Percentiles rank a stretch among this genome's conserved stretches.
These are phyloP conservation scores for Conger conger DNA, from an alignment of 2,113 vertebrate species.

Conservation along the genomic window DNA sequence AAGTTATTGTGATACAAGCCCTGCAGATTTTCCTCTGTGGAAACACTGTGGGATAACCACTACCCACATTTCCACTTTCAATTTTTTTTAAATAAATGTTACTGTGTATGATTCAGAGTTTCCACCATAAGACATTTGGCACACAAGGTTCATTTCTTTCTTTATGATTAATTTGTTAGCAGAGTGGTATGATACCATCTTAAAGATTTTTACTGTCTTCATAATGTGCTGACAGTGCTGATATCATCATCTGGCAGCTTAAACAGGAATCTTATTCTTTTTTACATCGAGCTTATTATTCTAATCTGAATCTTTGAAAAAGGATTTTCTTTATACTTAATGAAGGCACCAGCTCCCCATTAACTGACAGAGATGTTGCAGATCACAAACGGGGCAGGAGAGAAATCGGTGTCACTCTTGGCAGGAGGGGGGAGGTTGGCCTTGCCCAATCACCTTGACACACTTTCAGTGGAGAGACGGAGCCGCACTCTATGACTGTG, in stretches of 20 bases:
- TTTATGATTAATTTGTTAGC: constrained; percentile 48
- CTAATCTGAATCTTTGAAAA: background rate
- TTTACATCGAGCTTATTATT: background rate
- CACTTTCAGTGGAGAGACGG: background rate
- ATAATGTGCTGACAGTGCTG: constrained; percentile 8
- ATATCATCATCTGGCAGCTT: constrained; percentile 15
- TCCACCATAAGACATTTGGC: constrained; percentile 58
- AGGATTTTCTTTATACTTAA: background rate
- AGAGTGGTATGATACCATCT: constrained; percentile 29
- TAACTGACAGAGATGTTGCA: background rate
- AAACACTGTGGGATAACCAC: constrained; percentile 64
- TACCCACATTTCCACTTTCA: constrained; percentile 63
- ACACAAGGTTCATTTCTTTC: constrained; percentile 31
- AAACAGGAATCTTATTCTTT: background rate
- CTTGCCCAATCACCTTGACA: background rate
- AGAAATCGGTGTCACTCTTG: background rate
- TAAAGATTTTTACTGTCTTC: background rate
- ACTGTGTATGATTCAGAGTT: constrained; percentile 62
- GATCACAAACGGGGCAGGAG: background rate
- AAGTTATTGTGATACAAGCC: constrained; percentile 42
- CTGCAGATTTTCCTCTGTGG: constrained; percentile 55
- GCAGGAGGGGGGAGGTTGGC: background rate
- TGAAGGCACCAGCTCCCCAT: background rate
- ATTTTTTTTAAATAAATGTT: constrained; percentile 50
- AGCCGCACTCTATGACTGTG: background rate